Base-by-base conservation (phyloP, 23 tunicate species). In the Ascidia mentula region DNA sequence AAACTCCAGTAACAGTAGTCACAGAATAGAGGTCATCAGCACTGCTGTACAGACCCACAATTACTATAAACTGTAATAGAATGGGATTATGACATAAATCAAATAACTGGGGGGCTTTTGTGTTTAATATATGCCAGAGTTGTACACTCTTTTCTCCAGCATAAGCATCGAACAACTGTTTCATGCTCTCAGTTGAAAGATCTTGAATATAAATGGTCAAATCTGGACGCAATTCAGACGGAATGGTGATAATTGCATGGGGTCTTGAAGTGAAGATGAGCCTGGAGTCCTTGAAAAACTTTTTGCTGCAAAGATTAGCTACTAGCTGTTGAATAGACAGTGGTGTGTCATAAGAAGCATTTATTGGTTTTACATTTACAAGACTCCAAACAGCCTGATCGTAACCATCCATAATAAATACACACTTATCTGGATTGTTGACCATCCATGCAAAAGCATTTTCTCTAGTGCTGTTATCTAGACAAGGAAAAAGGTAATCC, bases 261-360 rank as follows among this genome's bases (percentile, higher is more conserved):
- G 84, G 84, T 0, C 84, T 76, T 6, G 84, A 80, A 20, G 84
- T 80, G 18, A 80, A 46, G 1, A 80, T 32, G 61, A 80, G 37
- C 6, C 17, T 18, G n/a, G 65, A 74, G 0, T 69, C 45, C 9
- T 31, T 40, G n/a, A 80, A 74, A 59, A 70, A 80, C 70, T 71
- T 74, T 8, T 59, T 53, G 18, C 18, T 69, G 37, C 84, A 80
- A n/a, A 80, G 77, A 39, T 59, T 69, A 0, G 84, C 40, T 32
- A 80, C 65, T 2, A 80, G 77, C 34, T 80, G 37, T 7, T 40
- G 65, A 0, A 80, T 40, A 1, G 42, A 0, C 45, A 46, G 38
- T 0, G 34, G 60, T 22, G 76, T 71, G 0, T 80, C 37, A 45
- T 80, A 80, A 6, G 7, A 6, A 8, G 12, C 61, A 28, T 18